These are phyloP conservation scores for Meloe dianella DNA, from an alignment of 2,888 invertebrate species.

Conservation along the genomic window DNA sequence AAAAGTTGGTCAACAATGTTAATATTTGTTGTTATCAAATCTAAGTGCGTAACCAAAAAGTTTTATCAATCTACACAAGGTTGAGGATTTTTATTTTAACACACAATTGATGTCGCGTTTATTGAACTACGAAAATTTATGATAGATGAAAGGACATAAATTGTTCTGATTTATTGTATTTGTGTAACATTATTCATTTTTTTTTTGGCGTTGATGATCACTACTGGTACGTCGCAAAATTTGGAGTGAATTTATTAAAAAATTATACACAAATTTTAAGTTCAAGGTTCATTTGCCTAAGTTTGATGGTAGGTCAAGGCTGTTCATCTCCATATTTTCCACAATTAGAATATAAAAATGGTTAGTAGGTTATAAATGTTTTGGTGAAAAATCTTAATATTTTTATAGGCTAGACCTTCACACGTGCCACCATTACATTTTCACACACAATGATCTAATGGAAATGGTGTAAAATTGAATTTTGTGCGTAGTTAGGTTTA, in stretches of 20 bases:
- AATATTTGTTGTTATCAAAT: conserved; percentile 15
- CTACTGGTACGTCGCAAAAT: background rate
- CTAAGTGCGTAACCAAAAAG: conserved; percentile 4
- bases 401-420: conserved; percentile 1
- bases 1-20: background rate
- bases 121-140: background rate
- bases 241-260: background rate
- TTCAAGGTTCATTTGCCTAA: conserved; percentile 6
- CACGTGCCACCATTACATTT: background rate
- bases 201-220: background rate
- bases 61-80: conserved; percentile 4
- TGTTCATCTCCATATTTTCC: conserved; percentile 2
- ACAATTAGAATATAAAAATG: background rate
- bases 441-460: background rate
- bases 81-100: conserved; percentile 1
- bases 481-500: too few relatives aligned
- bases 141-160: background rate
- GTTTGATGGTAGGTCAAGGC: conserved; percentile 3
- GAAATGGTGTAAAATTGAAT: background rate
- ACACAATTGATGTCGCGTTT: background rate
- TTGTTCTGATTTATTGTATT: background rate
- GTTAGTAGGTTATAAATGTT: conserved; percentile 1
- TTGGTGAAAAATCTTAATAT: background rate
- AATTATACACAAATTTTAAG: background rate
- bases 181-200: too few relatives aligned